These are phyloP conservation scores for Nycticorax nycticorax DNA, from an alignment of 2,113 vertebrate species.

Conservation along the genomic window DNA sequence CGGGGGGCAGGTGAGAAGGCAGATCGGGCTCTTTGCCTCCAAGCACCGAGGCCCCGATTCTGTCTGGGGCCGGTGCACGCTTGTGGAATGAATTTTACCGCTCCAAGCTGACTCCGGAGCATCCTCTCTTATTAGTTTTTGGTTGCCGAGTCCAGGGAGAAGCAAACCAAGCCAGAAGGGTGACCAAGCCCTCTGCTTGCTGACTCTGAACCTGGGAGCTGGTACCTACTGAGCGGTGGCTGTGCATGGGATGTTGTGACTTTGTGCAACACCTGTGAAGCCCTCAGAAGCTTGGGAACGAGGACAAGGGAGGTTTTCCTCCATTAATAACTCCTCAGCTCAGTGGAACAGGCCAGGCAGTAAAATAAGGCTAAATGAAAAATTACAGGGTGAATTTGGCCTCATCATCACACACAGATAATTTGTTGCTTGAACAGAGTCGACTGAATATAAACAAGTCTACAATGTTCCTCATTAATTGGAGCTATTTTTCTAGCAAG, in stretches of 20 bases:
- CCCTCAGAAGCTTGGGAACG: neutral
- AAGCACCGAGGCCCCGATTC: neutral
- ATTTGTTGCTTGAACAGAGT: constrained; percentile 48
- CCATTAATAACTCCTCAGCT: neutral
- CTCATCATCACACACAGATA: constrained; percentile 33
- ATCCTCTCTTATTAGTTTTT: neutral
- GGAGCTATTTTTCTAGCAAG: constrained; percentile 46
- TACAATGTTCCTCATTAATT: constrained; percentile 51
- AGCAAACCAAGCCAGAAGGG: neutral
- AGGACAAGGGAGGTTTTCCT: neutral
- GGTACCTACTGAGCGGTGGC: neutral
- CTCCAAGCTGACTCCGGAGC: neutral
- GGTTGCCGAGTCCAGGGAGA: neutral
- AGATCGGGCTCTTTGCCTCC: neutral
- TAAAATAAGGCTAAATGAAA: constrained; percentile 53
- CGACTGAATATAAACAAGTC: constrained; percentile 44
- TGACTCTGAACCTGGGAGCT: neutral
- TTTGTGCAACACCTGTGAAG: neutral
- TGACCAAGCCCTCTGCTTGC: neutral
- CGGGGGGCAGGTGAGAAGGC: neutral
- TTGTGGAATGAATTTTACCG: neutral
- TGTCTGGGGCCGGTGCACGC: neutral
- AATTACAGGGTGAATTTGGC: constrained; percentile 55
- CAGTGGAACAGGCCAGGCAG: neutral
- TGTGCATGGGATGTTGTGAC: neutral